phyloP scores from a whole-genome alignment of 2,888 invertebrate species.

The Beris chalybata region DNA sequence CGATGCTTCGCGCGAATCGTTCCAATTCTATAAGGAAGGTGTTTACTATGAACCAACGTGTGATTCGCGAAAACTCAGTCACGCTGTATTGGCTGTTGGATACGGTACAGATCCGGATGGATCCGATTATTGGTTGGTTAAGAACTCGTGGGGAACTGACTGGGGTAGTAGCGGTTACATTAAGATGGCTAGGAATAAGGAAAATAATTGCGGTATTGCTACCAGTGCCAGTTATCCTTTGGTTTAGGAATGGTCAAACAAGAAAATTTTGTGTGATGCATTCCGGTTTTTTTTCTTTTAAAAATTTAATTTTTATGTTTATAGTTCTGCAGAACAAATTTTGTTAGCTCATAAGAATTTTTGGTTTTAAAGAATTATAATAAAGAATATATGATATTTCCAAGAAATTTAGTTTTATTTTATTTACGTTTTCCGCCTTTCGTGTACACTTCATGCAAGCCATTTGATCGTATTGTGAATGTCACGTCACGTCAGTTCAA shows the following conservation, averaged over 20 bases:
- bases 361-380: no score
- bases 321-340: no score
- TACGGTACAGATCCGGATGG: slow-evolving; percentile 55
- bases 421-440: no score
- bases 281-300: no score
- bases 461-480: no score
- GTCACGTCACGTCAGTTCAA: no score
- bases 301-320: no score
- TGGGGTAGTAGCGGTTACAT: slow-evolving; percentile 84
- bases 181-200: slow-evolving; percentile 75
- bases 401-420: no score
- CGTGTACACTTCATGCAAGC: no score
- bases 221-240: slow-evolving; percentile 76
- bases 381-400: no score
- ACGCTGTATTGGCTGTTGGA: slow-evolving; percentile 64
- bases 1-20: slow-evolving; percentile 81
- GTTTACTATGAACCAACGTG: slow-evolving; percentile 83
- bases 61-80: slow-evolving; percentile 72
- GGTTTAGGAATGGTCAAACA: slow-evolving; percentile 58
- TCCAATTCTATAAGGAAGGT: slow-evolving; percentile 82
- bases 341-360: no score
- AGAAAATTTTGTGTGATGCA: no score
- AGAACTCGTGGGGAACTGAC: slow-evolving; percentile 62
- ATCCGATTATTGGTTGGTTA: slow-evolving; percentile 67
- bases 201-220: slow-evolving; percentile 82